phyloP scores from a whole-genome alignment of 2,113 vertebrate species.

The Grallaria varia region DNA sequence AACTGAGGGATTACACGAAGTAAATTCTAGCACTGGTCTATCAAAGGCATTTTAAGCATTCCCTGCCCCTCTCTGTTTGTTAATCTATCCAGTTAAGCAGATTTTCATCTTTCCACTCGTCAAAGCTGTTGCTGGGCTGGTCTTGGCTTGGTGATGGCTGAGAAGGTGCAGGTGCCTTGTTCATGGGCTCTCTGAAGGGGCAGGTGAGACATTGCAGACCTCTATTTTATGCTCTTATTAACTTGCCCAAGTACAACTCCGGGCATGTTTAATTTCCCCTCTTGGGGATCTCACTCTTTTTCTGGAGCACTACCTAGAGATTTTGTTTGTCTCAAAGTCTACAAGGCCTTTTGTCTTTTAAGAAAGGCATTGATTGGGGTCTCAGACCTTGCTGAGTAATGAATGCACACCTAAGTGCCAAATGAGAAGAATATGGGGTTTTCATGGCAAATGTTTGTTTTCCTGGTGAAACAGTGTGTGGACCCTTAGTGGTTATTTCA shows the following conservation, averaged over 20 bases:
- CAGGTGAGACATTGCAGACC: neutral
- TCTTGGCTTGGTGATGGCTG: neutral
- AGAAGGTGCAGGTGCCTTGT: neutral
- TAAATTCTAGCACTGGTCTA: neutral
- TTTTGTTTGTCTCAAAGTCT: neutral
- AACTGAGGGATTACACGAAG: neutral
- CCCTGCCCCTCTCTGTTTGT: neutral
- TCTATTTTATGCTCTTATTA: neutral
- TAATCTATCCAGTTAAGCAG: neutral
- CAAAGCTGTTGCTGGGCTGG: neutral
- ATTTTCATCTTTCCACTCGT: neutral
- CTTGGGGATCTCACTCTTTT: neutral
- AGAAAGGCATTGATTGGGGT: neutral
- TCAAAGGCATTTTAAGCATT: neutral
- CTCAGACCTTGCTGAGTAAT: neutral
- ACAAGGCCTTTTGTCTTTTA: neutral
- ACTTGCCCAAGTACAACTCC: neutral
- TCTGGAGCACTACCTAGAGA: neutral
- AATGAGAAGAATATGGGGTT: neutral
- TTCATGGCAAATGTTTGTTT: neutral
- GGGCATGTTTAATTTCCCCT: neutral
- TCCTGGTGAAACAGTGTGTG: neutral
- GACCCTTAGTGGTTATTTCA: neutral
- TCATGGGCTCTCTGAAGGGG: neutral
- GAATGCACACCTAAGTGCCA: neutral